These are phyloP conservation scores for Linyphia triangularis DNA, from an alignment of 2,888 invertebrate genomes.

Conservation along the genomic window DNA sequence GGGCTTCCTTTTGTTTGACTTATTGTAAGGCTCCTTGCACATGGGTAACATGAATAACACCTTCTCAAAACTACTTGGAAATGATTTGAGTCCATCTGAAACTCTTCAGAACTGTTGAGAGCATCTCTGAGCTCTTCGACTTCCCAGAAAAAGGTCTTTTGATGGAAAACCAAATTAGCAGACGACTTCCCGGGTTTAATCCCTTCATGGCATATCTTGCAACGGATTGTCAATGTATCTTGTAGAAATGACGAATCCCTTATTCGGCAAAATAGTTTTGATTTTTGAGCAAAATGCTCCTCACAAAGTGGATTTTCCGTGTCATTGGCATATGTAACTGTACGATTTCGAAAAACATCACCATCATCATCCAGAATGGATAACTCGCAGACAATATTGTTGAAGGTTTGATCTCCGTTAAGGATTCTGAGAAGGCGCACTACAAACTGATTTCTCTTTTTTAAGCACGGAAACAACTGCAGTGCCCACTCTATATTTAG, in stretches of 20 bases:
- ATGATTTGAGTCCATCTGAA: neutral
- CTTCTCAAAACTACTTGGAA: neutral
- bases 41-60: neutral
- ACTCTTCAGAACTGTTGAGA: neutral
- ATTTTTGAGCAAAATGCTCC: neutral
- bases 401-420: neutral
- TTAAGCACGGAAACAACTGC: neutral
- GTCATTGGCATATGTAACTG: neutral
- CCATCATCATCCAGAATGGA: neutral
- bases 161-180: neutral
- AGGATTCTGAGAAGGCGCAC: neutral
- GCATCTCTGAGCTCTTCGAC: neutral
- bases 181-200: neutral
- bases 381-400: neutral
- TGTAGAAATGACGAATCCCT: neutral
- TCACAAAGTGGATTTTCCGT: neutral
- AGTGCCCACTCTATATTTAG: neutral
- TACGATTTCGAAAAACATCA: neutral
- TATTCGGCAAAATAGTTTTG: neutral
- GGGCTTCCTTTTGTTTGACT: neutral
- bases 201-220: neutral
- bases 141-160: neutral
- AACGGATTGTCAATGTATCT: neutral
- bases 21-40: no score
- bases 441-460: neutral